These are phyloP conservation scores for Pelmatolapia mariae DNA, from an alignment of 2,113 vertebrate species.

Conservation along the genomic window DNA sequence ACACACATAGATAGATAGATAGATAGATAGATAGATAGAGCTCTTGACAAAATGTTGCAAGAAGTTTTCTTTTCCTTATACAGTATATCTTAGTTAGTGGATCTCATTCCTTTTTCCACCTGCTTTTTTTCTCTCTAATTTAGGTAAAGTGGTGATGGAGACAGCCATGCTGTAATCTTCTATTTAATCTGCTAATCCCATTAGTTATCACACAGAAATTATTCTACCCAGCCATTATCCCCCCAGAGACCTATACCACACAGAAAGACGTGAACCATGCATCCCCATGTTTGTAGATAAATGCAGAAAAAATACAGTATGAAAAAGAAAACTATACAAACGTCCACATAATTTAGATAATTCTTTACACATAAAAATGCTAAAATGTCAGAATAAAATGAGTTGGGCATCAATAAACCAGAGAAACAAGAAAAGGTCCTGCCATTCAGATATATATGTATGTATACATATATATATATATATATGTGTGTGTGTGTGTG, in stretches of 20 bases:
- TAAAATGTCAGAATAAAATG: not conserved
- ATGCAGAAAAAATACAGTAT: not conserved
- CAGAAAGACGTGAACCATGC: slow-evolving; percentile 1
- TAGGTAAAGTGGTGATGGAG: not conserved
- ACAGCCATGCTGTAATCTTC: slow-evolving; percentile 16
- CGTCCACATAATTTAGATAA: not conserved
- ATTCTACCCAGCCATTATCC: slow-evolving; percentile 43
- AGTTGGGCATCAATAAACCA: not conserved
- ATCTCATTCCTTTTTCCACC: not conserved
- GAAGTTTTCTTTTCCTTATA: not conserved
- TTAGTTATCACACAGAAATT: slow-evolving; percentile 68
- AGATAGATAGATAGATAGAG: not conserved
- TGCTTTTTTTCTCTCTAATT: not conserved
- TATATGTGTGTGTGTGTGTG: not conserved
- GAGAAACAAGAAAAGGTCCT: not conserved
- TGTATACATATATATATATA: too few species aligned
- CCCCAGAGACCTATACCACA: slow-evolving; percentile 12
- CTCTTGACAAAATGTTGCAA: not conserved
- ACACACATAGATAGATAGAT: not conserved
- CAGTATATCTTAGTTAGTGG: not conserved
- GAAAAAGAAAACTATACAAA: not conserved
- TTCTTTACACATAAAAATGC: not conserved
- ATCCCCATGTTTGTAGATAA: not conserved
- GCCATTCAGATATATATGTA: not conserved
- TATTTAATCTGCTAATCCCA: slow-evolving; percentile 66